These are phyloP conservation scores for Strigamia transsilvanica DNA, from an alignment of 2,888 invertebrate species.

Conservation along the genomic window DNA sequence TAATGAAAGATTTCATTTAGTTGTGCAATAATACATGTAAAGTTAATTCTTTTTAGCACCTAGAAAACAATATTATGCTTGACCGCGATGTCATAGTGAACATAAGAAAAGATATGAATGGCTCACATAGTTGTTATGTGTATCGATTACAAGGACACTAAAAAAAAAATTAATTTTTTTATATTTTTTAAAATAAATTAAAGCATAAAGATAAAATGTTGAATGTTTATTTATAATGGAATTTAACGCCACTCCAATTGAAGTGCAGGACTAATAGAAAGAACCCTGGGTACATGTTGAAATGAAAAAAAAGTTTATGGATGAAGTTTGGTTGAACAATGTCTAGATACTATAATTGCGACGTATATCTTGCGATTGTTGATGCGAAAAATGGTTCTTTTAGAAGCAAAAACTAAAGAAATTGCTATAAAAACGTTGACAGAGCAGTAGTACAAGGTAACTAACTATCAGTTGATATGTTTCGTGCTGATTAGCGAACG, in stretches of 20 bases:
- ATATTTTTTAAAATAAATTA: no score
- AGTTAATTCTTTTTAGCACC: slow-evolving; percentile 27
- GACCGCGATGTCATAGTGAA: slow-evolving; percentile 51
- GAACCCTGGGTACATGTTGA: no score
- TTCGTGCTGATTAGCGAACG: no score
- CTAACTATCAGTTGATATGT: no score
- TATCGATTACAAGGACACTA: slow-evolving; percentile 35
- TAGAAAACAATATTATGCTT: slow-evolving; percentile 51
- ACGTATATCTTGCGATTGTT: background rate
- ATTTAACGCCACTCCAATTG: no score
- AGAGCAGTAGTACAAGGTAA: background rate
- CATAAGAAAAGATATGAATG: slow-evolving; percentile 50
- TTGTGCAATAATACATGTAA: background rate
- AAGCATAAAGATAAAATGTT: no score
- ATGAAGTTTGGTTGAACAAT: no score
- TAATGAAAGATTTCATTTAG: slow-evolving; percentile 30
- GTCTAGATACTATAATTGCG: no score
- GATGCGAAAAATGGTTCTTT: background rate
- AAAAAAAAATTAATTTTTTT: background rate
- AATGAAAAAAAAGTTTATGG: no score
- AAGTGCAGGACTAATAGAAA: no score
- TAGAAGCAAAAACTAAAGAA: background rate
- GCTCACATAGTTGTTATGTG: slow-evolving; percentile 48
- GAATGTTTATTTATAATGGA: no score
- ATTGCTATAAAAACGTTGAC: background rate